These are phyloP conservation scores for Dolichomitus sp. DNA, from an alignment of 2,888 invertebrate species.

Conservation along the genomic window DNA sequence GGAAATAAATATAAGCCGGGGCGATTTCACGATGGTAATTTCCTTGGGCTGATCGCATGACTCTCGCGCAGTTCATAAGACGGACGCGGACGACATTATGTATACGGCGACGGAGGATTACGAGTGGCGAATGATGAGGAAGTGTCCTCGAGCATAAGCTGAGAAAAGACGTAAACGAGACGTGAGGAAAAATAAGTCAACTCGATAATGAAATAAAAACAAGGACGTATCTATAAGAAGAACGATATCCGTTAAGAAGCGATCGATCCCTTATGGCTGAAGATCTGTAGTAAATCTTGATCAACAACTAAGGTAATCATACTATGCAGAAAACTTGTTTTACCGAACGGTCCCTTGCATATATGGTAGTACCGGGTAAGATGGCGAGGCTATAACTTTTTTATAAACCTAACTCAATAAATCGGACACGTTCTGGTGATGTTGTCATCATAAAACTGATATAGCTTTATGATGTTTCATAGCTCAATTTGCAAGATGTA, in stretches of 20 bases:
- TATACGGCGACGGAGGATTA: not conserved
- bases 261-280: constrained; percentile 29
- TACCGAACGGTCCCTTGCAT: constrained; percentile 22
- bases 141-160: constrained; percentile 35
- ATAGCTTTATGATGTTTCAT: no score
- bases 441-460: no score
- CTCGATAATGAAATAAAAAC: constrained; percentile 17
- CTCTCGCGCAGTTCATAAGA: constrained; percentile 1
- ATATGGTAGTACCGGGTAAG: not conserved
- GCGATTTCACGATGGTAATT: constrained; percentile 55
- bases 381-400: not conserved
- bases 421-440: no score
- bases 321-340: constrained; percentile 43
- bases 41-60: constrained; percentile 34
- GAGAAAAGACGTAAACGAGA: constrained; percentile 15
- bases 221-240: not conserved
- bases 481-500: no score
- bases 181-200: constrained; percentile 15
- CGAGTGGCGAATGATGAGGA: constrained; percentile 37
- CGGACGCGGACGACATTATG: constrained; percentile 6
- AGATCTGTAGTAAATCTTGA: constrained; percentile 9
- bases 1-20: constrained; percentile 57
- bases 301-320: constrained; percentile 1
- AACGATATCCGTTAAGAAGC: constrained; percentile 43
- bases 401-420: no score